Percentiles rank a stretch among this genome's conserved stretches.
phyloP scores from a whole-genome alignment of 2,797 vertebrate species.

The Anolis apletophallus region DNA sequence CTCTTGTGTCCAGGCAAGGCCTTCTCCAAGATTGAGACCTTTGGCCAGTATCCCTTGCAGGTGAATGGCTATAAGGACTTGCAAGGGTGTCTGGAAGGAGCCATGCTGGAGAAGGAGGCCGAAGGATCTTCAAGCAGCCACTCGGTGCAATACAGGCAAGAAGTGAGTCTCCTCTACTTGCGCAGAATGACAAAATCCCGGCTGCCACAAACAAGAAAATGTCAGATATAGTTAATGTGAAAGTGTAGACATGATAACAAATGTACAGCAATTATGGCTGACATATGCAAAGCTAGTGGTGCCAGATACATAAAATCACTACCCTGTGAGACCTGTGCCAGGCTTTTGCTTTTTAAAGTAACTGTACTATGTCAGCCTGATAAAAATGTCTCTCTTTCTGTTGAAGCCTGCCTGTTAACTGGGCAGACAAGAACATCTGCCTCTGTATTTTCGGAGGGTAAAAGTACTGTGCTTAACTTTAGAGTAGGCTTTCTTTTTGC shows the following conservation, averaged over 20 bases:
- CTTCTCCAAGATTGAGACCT: slow-evolving; percentile 93
- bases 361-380: slow-evolving; percentile 69
- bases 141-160: slow-evolving; percentile 83
- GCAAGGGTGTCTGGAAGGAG: slow-evolving; percentile 94
- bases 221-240: no score
- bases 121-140: slow-evolving; percentile 84
- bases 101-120: slow-evolving; percentile 93
- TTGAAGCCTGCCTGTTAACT: slow-evolving; percentile 77
- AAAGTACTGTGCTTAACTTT: slow-evolving; percentile 77
- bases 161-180: slow-evolving; percentile 80
- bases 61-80: slow-evolving; percentile 95
- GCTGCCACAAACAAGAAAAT: background rate
- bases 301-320: slow-evolving; percentile 26
- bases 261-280: background rate
- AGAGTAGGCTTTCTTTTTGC: slow-evolving; percentile 75
- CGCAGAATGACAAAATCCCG: rapidly evolving
- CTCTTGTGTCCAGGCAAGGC: slow-evolving; percentile 79
- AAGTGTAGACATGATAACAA: background rate
- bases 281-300: background rate
- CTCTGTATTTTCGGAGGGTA: slow-evolving; percentile 78
- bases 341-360: slow-evolving; percentile 47
- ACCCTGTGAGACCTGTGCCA: background rate
- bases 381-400: slow-evolving; percentile 78
- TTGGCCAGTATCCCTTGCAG: slow-evolving; percentile 98
- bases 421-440: slow-evolving; percentile 76